Conservation (phyloP, 2,888 invertebrate genomes). For the Agrotis exclamationis region DNA sequence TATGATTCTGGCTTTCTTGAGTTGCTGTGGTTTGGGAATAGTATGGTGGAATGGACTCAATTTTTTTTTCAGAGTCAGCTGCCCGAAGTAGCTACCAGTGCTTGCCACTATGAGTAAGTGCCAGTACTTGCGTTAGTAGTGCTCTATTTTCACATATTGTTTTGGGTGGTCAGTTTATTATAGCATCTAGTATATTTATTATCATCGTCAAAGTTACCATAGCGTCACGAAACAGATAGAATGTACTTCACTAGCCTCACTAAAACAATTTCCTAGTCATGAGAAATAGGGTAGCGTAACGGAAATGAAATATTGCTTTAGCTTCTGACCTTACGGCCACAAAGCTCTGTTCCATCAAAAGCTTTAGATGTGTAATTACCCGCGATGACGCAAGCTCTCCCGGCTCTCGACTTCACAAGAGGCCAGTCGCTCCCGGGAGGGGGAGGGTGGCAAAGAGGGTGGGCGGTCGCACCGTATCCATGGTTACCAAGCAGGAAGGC, state of each 20-base stretch:
- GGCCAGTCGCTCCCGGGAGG: slow-evolving; percentile 56
- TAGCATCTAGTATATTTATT: too few species aligned
- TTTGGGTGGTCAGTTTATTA: too few species aligned
- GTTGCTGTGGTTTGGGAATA: too few species aligned
- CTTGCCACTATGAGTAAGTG: too few species aligned
- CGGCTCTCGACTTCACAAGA: slow-evolving; percentile 81
- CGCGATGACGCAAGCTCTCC: slow-evolving; percentile 80
- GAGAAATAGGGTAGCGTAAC: slow-evolving; percentile 61
- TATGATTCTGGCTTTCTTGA: too few species aligned
- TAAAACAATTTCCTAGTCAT: slow-evolving; percentile 68
- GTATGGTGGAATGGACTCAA: too few species aligned
- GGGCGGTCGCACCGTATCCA: slow-evolving; percentile 75
- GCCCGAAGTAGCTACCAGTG: too few species aligned
- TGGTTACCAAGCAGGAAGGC: slow-evolving; percentile 75
- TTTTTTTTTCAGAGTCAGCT: too few species aligned
- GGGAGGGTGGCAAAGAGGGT: slow-evolving; percentile 58
- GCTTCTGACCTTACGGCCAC: slow-evolving; percentile 73
- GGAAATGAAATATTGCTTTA: slow-evolving; percentile 73
- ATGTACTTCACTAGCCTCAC: slow-evolving; percentile 1
- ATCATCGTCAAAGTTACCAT: slow-evolving; percentile 16
- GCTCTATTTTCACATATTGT: too few species aligned
- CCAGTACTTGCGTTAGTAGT: too few species aligned
- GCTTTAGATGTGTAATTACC: slow-evolving; percentile 88
- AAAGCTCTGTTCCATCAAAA: slow-evolving; percentile 81
- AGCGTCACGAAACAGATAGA: not conserved